Base-by-base conservation (phyloP, 2,113 vertebrate species). In the Chamaetylas fuelleborni region DNA sequence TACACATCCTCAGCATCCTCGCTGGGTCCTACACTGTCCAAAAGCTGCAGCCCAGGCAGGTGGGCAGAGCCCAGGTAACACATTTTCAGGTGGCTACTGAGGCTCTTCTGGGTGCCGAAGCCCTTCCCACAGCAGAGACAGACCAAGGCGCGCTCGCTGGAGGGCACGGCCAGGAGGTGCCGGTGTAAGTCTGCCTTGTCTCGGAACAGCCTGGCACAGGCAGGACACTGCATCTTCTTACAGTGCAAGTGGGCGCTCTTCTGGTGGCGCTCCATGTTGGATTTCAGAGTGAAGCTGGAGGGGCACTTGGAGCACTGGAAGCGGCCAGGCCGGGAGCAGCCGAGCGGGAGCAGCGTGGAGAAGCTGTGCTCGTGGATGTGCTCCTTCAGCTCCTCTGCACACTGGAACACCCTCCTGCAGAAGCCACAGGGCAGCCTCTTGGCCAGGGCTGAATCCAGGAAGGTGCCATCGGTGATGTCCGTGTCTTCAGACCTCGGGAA, bases 291-390 rank as follows among this genome's bases (percentile, higher is more conserved):
- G 97, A 98, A 98, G 97, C 98, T 98, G 33, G 98, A 97, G 0
- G 98, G 98, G 65, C 98, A 98, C 34, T 97, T 97, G 58, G 98
- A 97, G 96, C 98, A 98, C 73, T 96, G 97, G 97, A 98, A 99
- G 94, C 98, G 98, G 5, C 95, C 64, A 2, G 70, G 6, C 69
- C 65, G 2, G 92, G 64, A 8, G 95, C 62, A 14, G 92, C 15
- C 97, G 14, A 98, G 53, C 0, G 98, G 98, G 76, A 98, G 78
- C 12, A 97, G 96, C 97, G 95, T 67, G 67, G 98, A 97, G 88
- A 98, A 95, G 15, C 95, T 57, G 50, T 98, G 97, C 74, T 89
- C 60, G 20, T 98, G 98, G 94, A 98, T 95, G 60, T 98, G 98
- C 88, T 98, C 98, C 97, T 97, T 94, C 83, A 98, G 98, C 93